Percentiles rank a stretch among this genome's conserved stretches.
Evolutionary conservation across 2,888 invertebrate species (phyloP).

Genomic region (Catocala nupta): DNA sequence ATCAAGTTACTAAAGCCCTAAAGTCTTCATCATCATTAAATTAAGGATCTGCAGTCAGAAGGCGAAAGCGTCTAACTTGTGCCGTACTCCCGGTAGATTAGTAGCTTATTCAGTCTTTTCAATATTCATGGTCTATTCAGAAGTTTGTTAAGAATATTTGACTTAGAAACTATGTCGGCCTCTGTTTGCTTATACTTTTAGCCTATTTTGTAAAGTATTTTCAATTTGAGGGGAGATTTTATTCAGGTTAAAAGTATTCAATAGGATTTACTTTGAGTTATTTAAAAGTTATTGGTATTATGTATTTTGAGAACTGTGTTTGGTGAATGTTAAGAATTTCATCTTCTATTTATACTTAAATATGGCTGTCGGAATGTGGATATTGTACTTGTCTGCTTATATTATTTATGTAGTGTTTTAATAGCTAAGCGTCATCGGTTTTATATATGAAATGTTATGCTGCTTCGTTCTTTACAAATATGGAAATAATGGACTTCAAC

Average conservation of each 20-base stretch:
- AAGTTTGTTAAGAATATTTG: constrained; percentile 46
- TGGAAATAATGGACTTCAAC: too few relatives aligned
- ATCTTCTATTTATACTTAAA: too few relatives aligned
- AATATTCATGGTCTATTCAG: constrained; percentile 71
- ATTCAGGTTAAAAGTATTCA: constrained; percentile 3
- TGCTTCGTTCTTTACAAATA: too few relatives aligned
- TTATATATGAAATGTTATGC: too few relatives aligned
- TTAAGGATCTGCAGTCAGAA: background rate
- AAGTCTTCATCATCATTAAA: constrained; percentile 15
- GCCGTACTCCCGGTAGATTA: constrained; percentile 60
- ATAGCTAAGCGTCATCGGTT: too few relatives aligned
- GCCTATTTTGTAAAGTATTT: constrained; percentile 19
- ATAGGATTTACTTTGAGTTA: constrained; percentile 6
- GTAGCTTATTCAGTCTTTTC: constrained; percentile 64
- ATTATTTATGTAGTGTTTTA: too few relatives aligned
- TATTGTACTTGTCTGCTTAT: too few relatives aligned
- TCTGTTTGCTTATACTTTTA: constrained; percentile 9
- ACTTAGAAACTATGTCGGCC: constrained; percentile 40
- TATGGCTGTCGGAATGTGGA: too few relatives aligned
- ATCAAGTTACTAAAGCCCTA: background rate
- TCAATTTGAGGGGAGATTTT: background rate
- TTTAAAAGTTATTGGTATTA: background rate
- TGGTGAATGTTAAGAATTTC: too few relatives aligned
- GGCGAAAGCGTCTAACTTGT: constrained; percentile 33
- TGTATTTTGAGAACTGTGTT: too few relatives aligned